Evolutionary conservation across 2,888 invertebrate species (phyloP), one percentile per base, ranked within the genome.

Genomic region (Cerceris ruficornis): DNA sequence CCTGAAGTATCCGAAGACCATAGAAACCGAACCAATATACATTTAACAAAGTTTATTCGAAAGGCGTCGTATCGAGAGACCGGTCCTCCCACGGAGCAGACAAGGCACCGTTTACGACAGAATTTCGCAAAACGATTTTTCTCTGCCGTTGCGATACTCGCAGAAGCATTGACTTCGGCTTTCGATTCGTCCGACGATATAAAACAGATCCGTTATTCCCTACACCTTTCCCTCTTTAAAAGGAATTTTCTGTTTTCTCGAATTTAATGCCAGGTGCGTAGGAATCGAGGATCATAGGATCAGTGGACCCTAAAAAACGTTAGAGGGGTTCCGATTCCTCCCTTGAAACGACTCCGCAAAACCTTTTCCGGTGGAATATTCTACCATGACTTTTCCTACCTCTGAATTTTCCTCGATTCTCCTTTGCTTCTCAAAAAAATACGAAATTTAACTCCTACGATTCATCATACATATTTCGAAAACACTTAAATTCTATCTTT

Each of bases 81-180:
- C 81, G 77, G 77, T 85, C 77, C 82, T 73, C 82, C 85, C 83
- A 85, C 83, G 62, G 57, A 57, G 28, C 68, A 66, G 75, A 43
- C 71, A 42, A 54, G 49, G 43, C 64, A 50, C 60, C 69, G 75
- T 75, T 75, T 58, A 59, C 75, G 62, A 69, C 64, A 66, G 77
- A 83, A 80, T 82, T 82, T 86, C 72, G 77, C 81, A 75, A 86
- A 77, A 61, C 55, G 2, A 43, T 64, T 65, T 78, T 74, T 65
- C 52, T 6, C 1, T 42, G n/a, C 39, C 46, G 7, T 57, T 17
- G 58, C 4, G 57, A 50, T 41, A 57, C 62, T 39, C 61, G 55
- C 60, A 14, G n/a, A 55, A 41, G 8, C 61, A 41, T 46, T 52
- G 61, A 14, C 57, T 52, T 41, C 50, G 7, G 39, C 9, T 7